These are phyloP conservation scores for Sinelater perroti DNA, from an alignment of 2,888 invertebrate species.

Conservation along the genomic window DNA sequence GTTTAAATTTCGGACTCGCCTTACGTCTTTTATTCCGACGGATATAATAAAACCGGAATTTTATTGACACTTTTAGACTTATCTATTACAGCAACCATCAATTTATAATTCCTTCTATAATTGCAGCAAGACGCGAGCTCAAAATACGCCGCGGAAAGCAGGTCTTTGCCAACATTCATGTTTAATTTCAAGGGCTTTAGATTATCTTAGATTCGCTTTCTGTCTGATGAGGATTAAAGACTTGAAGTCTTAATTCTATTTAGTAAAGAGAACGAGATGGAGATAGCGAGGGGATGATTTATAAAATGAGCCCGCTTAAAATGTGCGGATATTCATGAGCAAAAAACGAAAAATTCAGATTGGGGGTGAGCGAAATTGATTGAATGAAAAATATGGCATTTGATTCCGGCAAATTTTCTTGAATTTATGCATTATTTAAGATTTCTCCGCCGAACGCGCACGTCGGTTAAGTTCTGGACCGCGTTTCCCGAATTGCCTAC, in stretches of 20 bases:
- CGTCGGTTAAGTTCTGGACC: neutral
- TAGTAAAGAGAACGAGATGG: constrained; percentile 25
- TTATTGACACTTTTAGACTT: no score
- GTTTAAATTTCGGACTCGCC: constrained; percentile 27
- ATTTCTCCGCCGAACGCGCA: constrained; percentile 1
- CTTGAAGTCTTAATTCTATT: constrained; percentile 25
- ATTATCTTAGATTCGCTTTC: constrained; percentile 23
- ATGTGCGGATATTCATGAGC: constrained; percentile 25
- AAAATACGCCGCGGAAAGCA: neutral
- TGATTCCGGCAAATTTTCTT: constrained; percentile 28
- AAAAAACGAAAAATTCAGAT: constrained; percentile 14
- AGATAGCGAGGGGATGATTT: constrained; percentile 25
- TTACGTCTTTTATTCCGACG: constrained; percentile 12
- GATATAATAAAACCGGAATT: constrained; percentile 14
- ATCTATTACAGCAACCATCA: neutral
- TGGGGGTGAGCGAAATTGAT: constrained; percentile 26
- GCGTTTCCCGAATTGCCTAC: neutral
- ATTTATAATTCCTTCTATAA: neutral
- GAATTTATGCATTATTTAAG: constrained; percentile 21
- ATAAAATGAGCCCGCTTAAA: constrained; percentile 22
- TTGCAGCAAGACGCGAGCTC: neutral
- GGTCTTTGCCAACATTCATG: constrained; percentile 15
- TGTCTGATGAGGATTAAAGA: constrained; percentile 26
- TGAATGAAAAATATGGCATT: constrained; percentile 30
- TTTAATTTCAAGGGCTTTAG: constrained; percentile 19